phyloP scores from a whole-genome alignment of 2,888 invertebrate genomes.

The Chloromyia formosa region DNA sequence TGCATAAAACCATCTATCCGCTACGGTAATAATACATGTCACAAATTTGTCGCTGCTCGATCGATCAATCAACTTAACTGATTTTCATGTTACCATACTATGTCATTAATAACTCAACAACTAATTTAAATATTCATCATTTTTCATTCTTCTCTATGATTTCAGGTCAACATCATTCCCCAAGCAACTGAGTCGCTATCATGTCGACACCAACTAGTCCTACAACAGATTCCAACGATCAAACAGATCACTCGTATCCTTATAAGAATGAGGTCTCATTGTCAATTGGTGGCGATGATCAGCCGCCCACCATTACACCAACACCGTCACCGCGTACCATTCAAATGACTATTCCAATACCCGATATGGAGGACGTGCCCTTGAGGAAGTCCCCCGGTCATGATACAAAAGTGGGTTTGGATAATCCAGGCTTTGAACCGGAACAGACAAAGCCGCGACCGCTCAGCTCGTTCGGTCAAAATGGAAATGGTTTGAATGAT shows the following conservation, averaged over 20 bases:
- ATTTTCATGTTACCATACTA: not conserved
- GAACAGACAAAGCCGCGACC: constrained; percentile 49
- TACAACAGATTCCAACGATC: constrained; percentile 46
- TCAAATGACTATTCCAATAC: constrained; percentile 45
- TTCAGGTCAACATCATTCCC: constrained; percentile 16
- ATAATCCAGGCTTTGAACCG: constrained; percentile 51
- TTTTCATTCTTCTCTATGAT: constrained; percentile 3
- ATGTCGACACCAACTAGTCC: constrained; percentile 46
- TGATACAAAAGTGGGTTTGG: constrained; percentile 50
- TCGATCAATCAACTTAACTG: not conserved
- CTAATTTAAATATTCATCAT: not conserved
- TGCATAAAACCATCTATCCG: no score
- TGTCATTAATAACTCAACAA: not conserved
- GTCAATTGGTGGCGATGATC: constrained; percentile 51
- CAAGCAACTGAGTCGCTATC: constrained; percentile 7
- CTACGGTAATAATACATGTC: no score
- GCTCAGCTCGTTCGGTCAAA: constrained; percentile 52
- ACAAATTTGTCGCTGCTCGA: not conserved
- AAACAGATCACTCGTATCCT: constrained; percentile 48
- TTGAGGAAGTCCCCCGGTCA: constrained; percentile 49
- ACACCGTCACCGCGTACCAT: constrained; percentile 52
- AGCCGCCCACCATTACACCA: constrained; percentile 51
- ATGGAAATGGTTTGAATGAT: constrained; percentile 51
- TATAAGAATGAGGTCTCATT: constrained; percentile 52
- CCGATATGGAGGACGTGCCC: constrained; percentile 49